Percentiles rank a stretch among this genome's conserved stretches.
Evolutionary conservation across 2,888 invertebrate genomes (phyloP).

Genomic region (Pachymerium ferrugineum): DNA sequence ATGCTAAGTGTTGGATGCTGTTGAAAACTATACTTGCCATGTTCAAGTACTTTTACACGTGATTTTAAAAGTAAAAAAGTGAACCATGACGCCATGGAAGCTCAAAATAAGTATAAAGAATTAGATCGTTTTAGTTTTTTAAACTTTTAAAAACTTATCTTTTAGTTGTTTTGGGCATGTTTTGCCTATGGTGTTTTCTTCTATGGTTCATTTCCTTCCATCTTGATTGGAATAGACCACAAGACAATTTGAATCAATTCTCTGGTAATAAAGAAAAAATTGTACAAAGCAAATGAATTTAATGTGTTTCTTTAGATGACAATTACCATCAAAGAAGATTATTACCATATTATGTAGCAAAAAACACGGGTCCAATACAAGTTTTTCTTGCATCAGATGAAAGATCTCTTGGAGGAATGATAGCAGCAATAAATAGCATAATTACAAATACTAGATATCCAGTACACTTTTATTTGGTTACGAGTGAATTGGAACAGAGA

Average conservation of each 20-base stretch:
- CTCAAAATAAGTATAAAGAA: background rate
- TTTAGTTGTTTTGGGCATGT: background rate
- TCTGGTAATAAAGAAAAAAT: background rate
- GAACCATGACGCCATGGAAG: background rate
- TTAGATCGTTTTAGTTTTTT: background rate
- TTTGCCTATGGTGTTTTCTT: background rate
- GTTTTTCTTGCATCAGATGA: constrained; percentile 40
- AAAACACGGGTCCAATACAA: constrained; percentile 27
- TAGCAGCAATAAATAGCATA: constrained; percentile 46
- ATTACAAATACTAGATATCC: constrained; percentile 42
- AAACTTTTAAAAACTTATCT: background rate
- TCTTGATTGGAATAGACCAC: background rate
- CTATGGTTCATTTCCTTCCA: background rate
- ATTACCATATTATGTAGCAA: background rate
- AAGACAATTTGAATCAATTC: background rate
- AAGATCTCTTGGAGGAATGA: constrained; percentile 44
- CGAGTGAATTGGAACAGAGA: constrained; percentile 35
- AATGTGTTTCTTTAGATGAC: background rate
- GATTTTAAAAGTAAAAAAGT: background rate
- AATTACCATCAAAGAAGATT: background rate
- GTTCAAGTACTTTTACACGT: background rate
- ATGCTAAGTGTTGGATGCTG: no score
- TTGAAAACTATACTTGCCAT: background rate
- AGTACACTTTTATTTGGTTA: constrained; percentile 45
- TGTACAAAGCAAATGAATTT: background rate